Base-by-base conservation (phyloP, 2,113 vertebrate species). In the Melanerpes aurifrons region DNA sequence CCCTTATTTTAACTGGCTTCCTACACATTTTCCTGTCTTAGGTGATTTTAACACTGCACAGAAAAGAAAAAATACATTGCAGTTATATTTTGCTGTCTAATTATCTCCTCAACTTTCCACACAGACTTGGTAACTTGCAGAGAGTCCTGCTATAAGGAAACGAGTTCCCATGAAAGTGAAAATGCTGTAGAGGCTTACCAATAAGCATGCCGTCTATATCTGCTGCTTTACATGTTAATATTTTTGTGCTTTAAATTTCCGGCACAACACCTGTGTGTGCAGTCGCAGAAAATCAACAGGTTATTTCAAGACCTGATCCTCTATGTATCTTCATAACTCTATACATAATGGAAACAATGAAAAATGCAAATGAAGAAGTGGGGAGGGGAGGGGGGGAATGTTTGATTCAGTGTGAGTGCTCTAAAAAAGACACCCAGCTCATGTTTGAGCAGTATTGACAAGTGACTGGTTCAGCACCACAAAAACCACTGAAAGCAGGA, bases 101-200 rank as follows among this genome's bases (percentile, higher is more conserved):
- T 92, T 95, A 89, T 86, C 84, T 85, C 45, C 78, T 90, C 69
- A 59, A 59, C 82, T 94, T 94, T 95, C 91, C 79, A 86, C 54
- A 69, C 72, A 94, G 78, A 74, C 24, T 72, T 92, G 35, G 68
- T 78, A 79, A 75, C 37, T 85, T 75, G 40, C 47, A 82, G 70
- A 89, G 75, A 91, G 20, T 45, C 58, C 40, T 6, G 6, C 76
- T 72, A 74, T 9, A 40, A 93, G 63, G 59, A 80, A 78, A 18
- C 26, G 32, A 19, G n/a, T 43, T 83, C 32, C 83, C 74, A 86
- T 61, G 54, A 47, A 93, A 94, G 18, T 16, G n/a, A 81, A 96
- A 90, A 81, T 20, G 35, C 43, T 82, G 22, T 35, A 66, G 40
- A 86, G 45, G 54, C n/a, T 91, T 87, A 80, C 79, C 76, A 87